phyloP scores from a whole-genome alignment of 2,888 invertebrate genomes.

The Xestia sexstrigata region DNA sequence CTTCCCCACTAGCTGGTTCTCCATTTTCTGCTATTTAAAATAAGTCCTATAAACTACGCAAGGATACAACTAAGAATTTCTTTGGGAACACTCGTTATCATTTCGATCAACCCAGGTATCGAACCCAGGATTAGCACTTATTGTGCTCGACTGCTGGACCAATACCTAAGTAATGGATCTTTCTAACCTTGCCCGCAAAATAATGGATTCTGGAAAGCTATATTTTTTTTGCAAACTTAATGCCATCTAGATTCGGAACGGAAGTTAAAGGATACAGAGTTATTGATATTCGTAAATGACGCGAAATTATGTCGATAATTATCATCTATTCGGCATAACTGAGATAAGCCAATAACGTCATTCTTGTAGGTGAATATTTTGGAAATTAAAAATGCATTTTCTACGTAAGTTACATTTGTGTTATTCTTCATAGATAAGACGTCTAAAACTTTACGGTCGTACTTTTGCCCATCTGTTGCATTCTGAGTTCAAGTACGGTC shows the following conservation, averaged over 20 bases:
- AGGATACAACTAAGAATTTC: background rate
- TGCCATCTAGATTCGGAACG: background rate
- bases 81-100: background rate
- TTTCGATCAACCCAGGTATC: background rate
- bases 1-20: background rate
- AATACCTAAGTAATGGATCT: background rate
- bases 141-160: background rate
- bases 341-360: conserved; percentile 47
- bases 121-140: background rate
- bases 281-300: conserved; percentile 12
- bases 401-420: background rate
- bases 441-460: background rate
- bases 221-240: background rate
- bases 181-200: no score
- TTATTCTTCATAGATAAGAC: background rate
- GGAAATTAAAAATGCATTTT: conserved; percentile 13
- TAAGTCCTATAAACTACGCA: background rate
- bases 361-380: conserved; percentile 27
- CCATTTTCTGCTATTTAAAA: background rate
- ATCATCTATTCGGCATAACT: conserved; percentile 19
- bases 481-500: background rate
- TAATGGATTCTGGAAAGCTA: background rate
- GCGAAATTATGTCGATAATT: conserved; percentile 27
- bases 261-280: background rate
- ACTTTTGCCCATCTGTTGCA: background rate